Base-by-base conservation (phyloP, 2,113 vertebrate species). In the Lampris megalopsis region DNA sequence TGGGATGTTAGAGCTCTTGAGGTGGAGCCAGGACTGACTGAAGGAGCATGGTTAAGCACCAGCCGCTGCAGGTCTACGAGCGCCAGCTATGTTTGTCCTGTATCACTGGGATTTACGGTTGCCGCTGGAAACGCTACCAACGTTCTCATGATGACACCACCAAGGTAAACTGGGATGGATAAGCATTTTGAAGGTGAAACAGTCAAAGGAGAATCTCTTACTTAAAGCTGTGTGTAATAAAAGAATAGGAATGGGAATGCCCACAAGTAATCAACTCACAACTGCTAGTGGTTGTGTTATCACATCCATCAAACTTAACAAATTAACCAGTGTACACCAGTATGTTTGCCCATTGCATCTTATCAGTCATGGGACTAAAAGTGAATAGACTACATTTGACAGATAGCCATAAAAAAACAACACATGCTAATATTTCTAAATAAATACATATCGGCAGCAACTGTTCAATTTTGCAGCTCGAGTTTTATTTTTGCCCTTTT, bases 101-200 rank as follows among this genome's bases (percentile, higher is more conserved):
- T 86, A 95, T 99, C 92, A 98, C 97, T 0, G 98, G 98, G 85
- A 96, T 98, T 94, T 99, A 98, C n/a, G 97, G 97, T 77, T 99
- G 98, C 94, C 96, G 98, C 66, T 99, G 97, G 98, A 98, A 99
- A 93, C 96, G 98, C 75, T 99, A 99, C 92, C 98, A 99, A 90
- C 96, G 98, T 74, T 99, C 97, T 73, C 97, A 99, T 60, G 98
- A 99, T 88, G 96, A 98, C 87, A 98, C 97, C 73, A 98, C 97
- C 3, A 97, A 96, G 97, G 98, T 98, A 67, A 92, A 80, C 9
- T 11, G 1, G 6, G 2, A 5, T 24, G 52, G 2, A 47, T 42
- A 40, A 0, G 9, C 2, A n/a, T 64, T 63, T 38, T 24, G 11
- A 61, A 13, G 3, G 11, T 57, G 11, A 53, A 13, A 7, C 13